Conservation (phyloP, 2,797 vertebrate species). For the Pangasius djambal region DNA sequence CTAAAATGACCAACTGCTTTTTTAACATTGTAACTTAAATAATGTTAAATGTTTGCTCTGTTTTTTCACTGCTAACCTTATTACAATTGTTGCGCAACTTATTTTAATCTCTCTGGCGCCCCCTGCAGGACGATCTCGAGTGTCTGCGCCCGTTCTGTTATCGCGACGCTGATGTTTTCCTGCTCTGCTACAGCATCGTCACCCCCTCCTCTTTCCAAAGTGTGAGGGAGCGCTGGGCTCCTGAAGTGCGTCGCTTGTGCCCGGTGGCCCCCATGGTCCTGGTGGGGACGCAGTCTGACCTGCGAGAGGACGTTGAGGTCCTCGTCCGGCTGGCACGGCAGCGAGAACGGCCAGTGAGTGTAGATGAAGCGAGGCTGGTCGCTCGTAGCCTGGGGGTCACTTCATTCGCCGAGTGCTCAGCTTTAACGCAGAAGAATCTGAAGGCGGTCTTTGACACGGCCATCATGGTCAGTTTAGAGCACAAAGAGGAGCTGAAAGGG, state of each 20-base stretch:
- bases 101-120: neutral
- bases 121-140: conserved; percentile 70
- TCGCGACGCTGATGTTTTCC: conserved; percentile 84
- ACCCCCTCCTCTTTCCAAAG: conserved; percentile 86
- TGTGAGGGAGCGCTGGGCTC: conserved; percentile 81
- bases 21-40: neutral
- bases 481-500: conserved; percentile 9
- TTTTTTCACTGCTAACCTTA: too few species aligned
- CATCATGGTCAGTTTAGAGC: conserved; percentile 68
- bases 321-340: conserved; percentile 84
- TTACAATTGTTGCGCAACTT: neutral
- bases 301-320: conserved; percentile 88
- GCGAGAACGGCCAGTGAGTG: conserved; percentile 80
- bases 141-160: conserved; percentile 88
- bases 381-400: conserved; percentile 81
- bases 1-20: neutral
- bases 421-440: conserved; percentile 77
- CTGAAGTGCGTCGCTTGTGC: conserved; percentile 83
- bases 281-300: conserved; percentile 88
- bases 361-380: conserved; percentile 79
- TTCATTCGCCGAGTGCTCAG: conserved; percentile 70
- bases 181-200: conserved; percentile 90
- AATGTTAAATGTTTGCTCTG: neutral
- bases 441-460: conserved; percentile 74
- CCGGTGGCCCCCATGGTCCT: conserved; percentile 83